These are phyloP conservation scores for Exephanes ischioxanthus DNA, from an alignment of 2,888 invertebrate genomes.

Conservation along the genomic window DNA sequence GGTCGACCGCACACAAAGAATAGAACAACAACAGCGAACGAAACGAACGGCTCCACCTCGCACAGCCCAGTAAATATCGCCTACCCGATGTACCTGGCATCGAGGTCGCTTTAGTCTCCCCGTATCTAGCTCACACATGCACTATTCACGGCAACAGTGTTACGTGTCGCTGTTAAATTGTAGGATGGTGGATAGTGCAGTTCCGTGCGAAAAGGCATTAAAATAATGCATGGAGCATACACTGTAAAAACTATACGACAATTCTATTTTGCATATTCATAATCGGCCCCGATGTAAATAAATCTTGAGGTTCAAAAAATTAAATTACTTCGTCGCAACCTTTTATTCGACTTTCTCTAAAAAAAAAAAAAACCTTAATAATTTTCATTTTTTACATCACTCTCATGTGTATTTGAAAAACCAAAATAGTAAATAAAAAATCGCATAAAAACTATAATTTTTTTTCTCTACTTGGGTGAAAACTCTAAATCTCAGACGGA, in stretches of 20 bases:
- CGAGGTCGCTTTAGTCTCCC: background rate
- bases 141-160: background rate
- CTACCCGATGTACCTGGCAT: background rate
- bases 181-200: background rate
- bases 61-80: background rate
- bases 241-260: no score
- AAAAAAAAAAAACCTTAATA: no score
- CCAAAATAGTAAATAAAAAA: no score
- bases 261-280: background rate
- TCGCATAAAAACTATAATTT: no score
- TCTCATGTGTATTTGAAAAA: no score
- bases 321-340: background rate
- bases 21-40: constrained; percentile 10
- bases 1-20: background rate
- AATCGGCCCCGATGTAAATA: background rate
- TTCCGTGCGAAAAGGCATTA: background rate
- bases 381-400: no score
- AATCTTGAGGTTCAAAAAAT: background rate
- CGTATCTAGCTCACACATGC: constrained; percentile 4
- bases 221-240: background rate
- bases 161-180: background rate
- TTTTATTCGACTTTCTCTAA: background rate
- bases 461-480: no score
- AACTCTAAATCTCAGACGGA: background rate
- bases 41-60: constrained; percentile 1